phyloP scores from a whole-genome alignment of 2,888 invertebrate genomes.

The Scaptomyza cyrtandrae region DNA sequence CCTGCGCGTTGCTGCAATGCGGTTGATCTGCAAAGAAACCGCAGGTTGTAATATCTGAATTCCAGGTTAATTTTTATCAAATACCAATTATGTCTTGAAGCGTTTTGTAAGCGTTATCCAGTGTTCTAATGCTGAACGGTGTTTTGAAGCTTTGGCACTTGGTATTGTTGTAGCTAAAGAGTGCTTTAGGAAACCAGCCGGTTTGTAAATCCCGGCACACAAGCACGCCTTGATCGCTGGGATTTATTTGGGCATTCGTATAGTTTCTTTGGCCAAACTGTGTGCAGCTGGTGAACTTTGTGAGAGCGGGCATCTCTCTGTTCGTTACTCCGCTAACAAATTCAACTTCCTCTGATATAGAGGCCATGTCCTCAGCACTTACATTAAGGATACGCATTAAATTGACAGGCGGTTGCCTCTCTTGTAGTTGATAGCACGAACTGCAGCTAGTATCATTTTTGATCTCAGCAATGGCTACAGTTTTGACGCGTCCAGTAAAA shows the following conservation, averaged over 20 bases:
- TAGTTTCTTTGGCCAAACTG: slow-evolving; percentile 72
- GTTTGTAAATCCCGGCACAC: slow-evolving; percentile 87
- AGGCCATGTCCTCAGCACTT: slow-evolving; percentile 74
- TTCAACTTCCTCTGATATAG: slow-evolving; percentile 73
- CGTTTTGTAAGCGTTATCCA: slow-evolving; percentile 69
- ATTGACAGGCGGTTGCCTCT: slow-evolving; percentile 62
- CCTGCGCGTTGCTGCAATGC: slow-evolving; percentile 66
- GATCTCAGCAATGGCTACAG: slow-evolving; percentile 84
- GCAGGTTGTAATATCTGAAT: not conserved
- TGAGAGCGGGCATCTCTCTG: slow-evolving; percentile 49
- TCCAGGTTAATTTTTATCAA: not conserved
- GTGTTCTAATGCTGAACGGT: slow-evolving; percentile 68
- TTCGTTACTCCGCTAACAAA: slow-evolving; percentile 51
- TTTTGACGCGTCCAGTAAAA: slow-evolving; percentile 85
- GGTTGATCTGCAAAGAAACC: slow-evolving; percentile 66
- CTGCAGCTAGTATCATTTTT: slow-evolving; percentile 61
- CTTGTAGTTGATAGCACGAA: slow-evolving; percentile 79
- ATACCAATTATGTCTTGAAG: slow-evolving; percentile 81
- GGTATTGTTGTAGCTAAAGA: slow-evolving; percentile 86
- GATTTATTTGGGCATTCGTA: slow-evolving; percentile 54
- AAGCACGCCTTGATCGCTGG: slow-evolving; percentile 88
- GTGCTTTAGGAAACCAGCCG: slow-evolving; percentile 90
- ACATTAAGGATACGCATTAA: slow-evolving; percentile 64
- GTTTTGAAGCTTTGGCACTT: slow-evolving; percentile 84
- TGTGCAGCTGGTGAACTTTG: slow-evolving; percentile 73